A percentile compares a stretch with the other conserved stretches of the same genome.
Evolutionary conservation across 2,888 invertebrate species (phyloP).

Genomic region (Chaetoderma sp.): DNA sequence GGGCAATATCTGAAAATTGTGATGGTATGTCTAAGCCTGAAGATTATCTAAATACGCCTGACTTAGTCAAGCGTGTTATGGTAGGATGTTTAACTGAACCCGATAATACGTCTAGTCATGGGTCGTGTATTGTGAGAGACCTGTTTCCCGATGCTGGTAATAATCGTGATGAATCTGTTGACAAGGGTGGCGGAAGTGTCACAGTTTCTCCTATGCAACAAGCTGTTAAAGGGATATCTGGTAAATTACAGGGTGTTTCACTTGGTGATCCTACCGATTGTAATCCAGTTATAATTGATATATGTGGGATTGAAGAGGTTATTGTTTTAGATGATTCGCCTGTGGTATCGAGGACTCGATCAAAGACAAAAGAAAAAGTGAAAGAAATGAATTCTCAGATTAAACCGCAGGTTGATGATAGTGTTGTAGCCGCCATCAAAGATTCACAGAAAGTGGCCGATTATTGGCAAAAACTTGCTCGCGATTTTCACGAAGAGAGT

Average conservation of each 20-base stretch:
- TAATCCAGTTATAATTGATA: no score
- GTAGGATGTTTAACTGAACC: conserved; percentile 35
- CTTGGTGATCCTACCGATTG: no score
- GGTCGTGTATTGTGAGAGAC: neutral
- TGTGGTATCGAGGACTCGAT: no score
- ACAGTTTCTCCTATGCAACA: no score
- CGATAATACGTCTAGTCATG: neutral
- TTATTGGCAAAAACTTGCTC: conserved; percentile 29
- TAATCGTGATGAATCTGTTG: neutral
- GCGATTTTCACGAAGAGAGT: conserved; percentile 43
- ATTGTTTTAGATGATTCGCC: no score
- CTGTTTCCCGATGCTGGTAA: neutral
- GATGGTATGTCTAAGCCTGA: conserved; percentile 40
- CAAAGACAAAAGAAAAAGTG: no score
- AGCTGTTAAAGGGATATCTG: no score
- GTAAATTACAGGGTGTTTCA: no score
- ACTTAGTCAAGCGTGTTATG: conserved; percentile 42
- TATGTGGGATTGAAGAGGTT: no score
- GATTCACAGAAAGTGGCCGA: neutral
- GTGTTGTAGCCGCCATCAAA: neutral
- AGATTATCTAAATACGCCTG: conserved; percentile 39
- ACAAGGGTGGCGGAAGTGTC: no score
- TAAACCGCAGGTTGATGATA: neutral
- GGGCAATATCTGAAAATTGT: conserved; percentile 43
- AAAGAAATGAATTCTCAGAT: no score